These are phyloP conservation scores for Saccostrea cuccullata DNA, from an alignment of 1,140 invertebrate genomes.

Conservation along the genomic window DNA sequence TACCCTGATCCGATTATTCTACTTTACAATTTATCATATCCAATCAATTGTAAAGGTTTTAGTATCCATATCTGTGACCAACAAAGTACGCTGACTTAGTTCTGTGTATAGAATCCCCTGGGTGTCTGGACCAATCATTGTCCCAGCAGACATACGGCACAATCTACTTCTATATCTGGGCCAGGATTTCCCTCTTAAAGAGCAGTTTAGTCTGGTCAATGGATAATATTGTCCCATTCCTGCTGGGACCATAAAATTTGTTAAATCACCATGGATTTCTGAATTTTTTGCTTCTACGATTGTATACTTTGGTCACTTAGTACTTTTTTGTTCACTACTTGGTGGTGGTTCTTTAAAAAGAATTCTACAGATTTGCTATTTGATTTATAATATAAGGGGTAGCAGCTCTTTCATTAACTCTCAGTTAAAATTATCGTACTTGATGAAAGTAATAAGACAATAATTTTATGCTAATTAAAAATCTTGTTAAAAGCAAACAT, in stretches of 20 bases:
- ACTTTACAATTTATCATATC: background rate
- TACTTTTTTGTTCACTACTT: background rate
- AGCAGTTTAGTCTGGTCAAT: conserved; percentile 9
- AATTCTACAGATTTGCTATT: background rate
- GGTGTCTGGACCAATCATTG: background rate
- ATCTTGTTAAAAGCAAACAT: background rate
- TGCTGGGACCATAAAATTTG: background rate
- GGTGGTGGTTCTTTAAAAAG: background rate
- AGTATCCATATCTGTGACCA: background rate
- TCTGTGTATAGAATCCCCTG: background rate
- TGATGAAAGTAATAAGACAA: background rate
- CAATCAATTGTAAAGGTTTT: background rate
- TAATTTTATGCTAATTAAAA: background rate
- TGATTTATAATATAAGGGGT: background rate
- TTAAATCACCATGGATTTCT: conserved; percentile 1
- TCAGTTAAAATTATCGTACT: background rate
- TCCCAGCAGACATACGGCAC: background rate
- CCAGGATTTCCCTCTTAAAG: background rate
- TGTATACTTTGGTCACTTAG: background rate
- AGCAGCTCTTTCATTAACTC: background rate
- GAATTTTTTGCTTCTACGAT: background rate
- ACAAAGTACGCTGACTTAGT: background rate
- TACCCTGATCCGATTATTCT: background rate
- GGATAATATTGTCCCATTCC: background rate
- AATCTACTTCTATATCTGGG: background rate